Evolutionary conservation across 2,797 vertebrate species (phyloP), one percentile per base, ranked within the genome.

Genomic region (Hyperoplus immaculatus): DNA sequence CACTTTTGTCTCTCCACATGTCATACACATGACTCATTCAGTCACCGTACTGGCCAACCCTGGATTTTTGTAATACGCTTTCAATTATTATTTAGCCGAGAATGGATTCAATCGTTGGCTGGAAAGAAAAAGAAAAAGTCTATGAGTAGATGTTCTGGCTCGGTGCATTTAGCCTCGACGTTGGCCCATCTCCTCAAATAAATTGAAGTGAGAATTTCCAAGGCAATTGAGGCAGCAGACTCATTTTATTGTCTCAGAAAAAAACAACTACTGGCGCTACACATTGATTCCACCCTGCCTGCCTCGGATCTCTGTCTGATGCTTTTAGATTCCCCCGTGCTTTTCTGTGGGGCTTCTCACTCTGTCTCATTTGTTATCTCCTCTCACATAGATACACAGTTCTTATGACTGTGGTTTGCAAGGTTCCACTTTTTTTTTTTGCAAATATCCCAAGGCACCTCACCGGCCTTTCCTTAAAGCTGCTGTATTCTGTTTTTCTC

Each of bases 191-290:
- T 92, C 93, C 88, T 86, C 89, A 93, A 94, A 95, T 93, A 95
- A 94, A 96, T 96, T 93, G 91, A 95, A 96, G 94, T 89, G 90
- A 95, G 95, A 95, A 95, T 96, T 96, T 95, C 94, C 95, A 94
- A 96, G 92, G 95, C 95, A 95, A 96, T 95, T 92, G 94, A 96
- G 95, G 95, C 94, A 95, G 95, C 93, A 90, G 93, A 88, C 91
- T 92, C 93, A 93, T 97, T 91, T 96, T 95, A 96, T 96, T 94
- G 95, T 94, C 93, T 94, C 85, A 91, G 93, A 95, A 90, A 92
- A 29, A 29, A 29, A 29, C 3, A 29, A 29, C 21, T 29, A 95
- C 92, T 92, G 94, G 95, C 92, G 94, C 93, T 93, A 85, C 73
- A 89, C 95, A 96, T 97, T 96, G 96, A 97, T 96, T 95, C 93